Percentiles rank a stretch among this genome's conserved stretches.
phyloP scores from a whole-genome alignment of 1,140 invertebrate genomes.

The Scaptomyza hsui region DNA sequence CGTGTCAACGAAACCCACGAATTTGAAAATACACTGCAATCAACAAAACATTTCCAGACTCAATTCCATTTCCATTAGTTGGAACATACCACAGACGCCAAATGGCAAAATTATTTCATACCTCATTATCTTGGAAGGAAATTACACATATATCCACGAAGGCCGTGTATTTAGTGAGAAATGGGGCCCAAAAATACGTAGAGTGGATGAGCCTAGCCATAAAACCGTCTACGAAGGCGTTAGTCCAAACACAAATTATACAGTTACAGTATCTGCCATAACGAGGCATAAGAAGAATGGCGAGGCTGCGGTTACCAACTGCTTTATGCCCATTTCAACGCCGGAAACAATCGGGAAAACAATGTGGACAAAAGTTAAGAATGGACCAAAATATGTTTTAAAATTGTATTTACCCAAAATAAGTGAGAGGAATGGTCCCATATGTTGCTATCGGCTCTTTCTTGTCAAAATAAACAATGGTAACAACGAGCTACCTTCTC shows the following conservation, averaged over 20 bases:
- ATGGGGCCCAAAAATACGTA: constrained; percentile 86
- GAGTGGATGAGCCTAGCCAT: constrained; percentile 85
- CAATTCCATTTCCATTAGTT: constrained; percentile 88
- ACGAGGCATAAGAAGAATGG: constrained; percentile 89
- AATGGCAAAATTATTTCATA: constrained; percentile 89
- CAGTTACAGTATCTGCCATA: constrained; percentile 88
- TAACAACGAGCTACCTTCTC: constrained; percentile 87
- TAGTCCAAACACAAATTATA: constrained; percentile 92
- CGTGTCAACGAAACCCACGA: constrained; percentile 85
- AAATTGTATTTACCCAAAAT: constrained; percentile 89
- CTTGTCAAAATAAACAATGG: constrained; percentile 89
- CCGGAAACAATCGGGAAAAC: constrained; percentile 88
- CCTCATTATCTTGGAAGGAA: constrained; percentile 86
- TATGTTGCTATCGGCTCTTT: constrained; percentile 93
- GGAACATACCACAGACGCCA: constrained; percentile 88
- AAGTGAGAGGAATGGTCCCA: constrained; percentile 92
- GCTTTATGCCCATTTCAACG: constrained; percentile 88
- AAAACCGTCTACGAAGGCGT: constrained; percentile 84
- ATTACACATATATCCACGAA: constrained; percentile 86
- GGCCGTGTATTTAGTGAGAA: constrained; percentile 85
- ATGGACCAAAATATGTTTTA: constrained; percentile 88
- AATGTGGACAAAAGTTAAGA: constrained; percentile 89
- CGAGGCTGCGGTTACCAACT: constrained; percentile 85
- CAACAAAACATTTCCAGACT: constrained; percentile 87
- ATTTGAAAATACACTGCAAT: constrained; percentile 87